These are phyloP conservation scores for Tragelaphus strepsiceros DNA, from an alignment of 2,113 vertebrate genomes.

Conservation along the genomic window DNA sequence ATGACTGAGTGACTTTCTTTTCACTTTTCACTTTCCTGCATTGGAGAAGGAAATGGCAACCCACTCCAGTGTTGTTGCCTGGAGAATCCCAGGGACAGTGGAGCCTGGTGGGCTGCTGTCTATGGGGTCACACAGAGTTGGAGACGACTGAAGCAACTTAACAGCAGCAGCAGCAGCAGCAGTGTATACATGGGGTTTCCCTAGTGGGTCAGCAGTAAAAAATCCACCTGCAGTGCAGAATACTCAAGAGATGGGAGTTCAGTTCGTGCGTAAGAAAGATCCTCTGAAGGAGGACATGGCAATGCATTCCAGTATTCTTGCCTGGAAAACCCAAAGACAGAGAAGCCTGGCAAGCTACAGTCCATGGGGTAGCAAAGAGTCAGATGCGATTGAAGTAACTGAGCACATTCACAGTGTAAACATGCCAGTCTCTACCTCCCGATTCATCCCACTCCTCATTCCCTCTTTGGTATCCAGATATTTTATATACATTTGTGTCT, in stretches of 20 bases:
- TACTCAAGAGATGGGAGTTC: not conserved
- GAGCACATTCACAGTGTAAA: not conserved
- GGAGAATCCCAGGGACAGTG: no score
- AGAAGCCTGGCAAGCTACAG: not conserved
- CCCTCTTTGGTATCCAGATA: not conserved
- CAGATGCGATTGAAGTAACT: accelerated
- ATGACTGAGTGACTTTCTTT: accelerated
- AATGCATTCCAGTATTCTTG: not conserved
- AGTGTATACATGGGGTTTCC: not conserved
- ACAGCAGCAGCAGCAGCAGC: no score
- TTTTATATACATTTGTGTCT: not conserved
- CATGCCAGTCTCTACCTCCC: not conserved
- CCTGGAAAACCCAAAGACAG: not conserved
- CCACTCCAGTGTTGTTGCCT: no score
- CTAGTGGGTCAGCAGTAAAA: not conserved
- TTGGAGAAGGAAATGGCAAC: no score
- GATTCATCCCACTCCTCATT: not conserved
- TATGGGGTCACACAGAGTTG: accelerated
- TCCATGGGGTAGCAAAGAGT: not conserved
- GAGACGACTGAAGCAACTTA: no score
- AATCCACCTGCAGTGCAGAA: not conserved
- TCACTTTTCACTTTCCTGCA: no score
- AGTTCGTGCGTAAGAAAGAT: not conserved
- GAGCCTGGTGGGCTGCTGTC: no score
- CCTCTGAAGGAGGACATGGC: not conserved